Evolutionary conservation across 2,113 vertebrate genomes (phyloP).

Genomic region (Trogon melanurus): DNA sequence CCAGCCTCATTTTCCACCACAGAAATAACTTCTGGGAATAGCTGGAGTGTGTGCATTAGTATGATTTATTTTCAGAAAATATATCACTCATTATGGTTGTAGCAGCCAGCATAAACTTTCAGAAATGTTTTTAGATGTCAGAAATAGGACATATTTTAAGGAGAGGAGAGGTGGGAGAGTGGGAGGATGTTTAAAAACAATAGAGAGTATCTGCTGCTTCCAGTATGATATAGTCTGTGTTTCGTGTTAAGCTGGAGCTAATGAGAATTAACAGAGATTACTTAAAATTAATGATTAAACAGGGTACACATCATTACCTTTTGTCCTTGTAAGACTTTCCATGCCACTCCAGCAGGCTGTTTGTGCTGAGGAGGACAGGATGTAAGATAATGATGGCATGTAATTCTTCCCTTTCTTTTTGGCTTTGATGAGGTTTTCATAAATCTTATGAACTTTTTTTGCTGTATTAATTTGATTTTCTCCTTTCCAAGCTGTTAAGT

Average conservation of each 20-base stretch:
- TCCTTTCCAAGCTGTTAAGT: background rate
- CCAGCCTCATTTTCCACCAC: background rate
- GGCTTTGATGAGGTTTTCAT: background rate
- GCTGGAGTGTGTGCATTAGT: background rate
- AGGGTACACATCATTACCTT: background rate
- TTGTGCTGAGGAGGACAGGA: background rate
- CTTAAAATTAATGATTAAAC: background rate
- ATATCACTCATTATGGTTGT: background rate
- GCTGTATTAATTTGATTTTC: background rate
- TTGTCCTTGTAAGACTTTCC: background rate
- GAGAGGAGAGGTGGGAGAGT: background rate
- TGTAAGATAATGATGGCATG: background rate
- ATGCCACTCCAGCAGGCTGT: background rate
- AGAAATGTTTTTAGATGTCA: background rate
- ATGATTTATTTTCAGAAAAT: slow-evolving; percentile 12
- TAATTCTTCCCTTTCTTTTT: background rate
- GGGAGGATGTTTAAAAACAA: background rate
- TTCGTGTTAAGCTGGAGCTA: background rate
- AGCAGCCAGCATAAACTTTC: background rate
- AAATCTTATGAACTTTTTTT: background rate
- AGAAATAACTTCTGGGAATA: background rate
- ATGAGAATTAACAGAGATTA: background rate
- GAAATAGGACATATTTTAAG: background rate
- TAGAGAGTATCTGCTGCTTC: background rate
- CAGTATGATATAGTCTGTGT: background rate